Evolutionary conservation across 2,113 vertebrate genomes (phyloP).

Genomic region (Seriola dumerili): DNA sequence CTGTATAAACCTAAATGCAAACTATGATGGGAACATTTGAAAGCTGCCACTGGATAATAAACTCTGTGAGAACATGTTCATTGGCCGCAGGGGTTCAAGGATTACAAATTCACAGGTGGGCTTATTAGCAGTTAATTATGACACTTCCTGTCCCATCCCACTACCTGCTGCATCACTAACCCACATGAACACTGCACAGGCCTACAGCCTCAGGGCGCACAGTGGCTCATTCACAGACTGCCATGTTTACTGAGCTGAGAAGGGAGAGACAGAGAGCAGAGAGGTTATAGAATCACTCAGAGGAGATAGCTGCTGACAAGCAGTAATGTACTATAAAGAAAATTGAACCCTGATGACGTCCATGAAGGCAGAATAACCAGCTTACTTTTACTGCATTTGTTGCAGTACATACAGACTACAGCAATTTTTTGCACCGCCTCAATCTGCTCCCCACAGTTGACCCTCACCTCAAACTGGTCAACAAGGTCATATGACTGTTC

Average conservation of each 20-base stretch:
- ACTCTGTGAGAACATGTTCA: background rate
- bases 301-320: constrained; percentile 6
- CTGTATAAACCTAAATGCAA: background rate
- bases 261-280: background rate
- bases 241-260: background rate
- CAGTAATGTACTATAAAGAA: constrained; percentile 22
- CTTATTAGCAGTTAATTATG: background rate
- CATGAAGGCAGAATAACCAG: background rate
- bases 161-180: constrained; percentile 2
- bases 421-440: background rate
- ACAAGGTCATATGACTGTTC: background rate
- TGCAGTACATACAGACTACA: background rate
- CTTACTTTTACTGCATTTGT: background rate
- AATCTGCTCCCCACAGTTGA: background rate
- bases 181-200: background rate
- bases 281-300: background rate
- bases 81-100: too few relatives aligned
- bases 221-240: constrained; percentile 19
- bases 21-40: background rate
- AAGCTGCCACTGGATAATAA: background rate
- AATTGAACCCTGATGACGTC: constrained; percentile 26
- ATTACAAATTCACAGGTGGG: too few relatives aligned
- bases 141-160: background rate
- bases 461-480: constrained; percentile 10
- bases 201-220: fast-evolving